Evolutionary conservation across 1,140 invertebrate genomes (phyloP), one percentile per base, ranked within the genome.

Genomic region (Drosophila tropicalis): DNA sequence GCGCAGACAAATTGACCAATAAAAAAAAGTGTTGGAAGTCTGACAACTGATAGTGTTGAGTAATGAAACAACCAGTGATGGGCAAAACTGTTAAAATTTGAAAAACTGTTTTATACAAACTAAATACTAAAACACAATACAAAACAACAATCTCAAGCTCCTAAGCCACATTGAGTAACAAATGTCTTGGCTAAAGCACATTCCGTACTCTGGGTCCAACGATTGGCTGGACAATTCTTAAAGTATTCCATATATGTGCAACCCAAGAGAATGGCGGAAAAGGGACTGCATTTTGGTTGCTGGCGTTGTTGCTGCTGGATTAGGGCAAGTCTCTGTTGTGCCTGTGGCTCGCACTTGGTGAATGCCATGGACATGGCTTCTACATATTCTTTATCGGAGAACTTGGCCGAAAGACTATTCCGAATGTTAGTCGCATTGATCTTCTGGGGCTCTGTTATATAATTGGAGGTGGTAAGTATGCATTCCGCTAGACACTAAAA

Each of bases 181-280:
- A 78, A 91, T 13, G 72, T 69, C 36, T 91, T 91, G 10, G 90
- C 90, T n/a, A 91, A 63, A 3, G 69, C 56, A 74, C 90, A 91
- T 4, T 90, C 70, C 3, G 76, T 63, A 62, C 44, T 91, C 4
- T 76, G 67, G 0, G 79, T 91, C 90, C 90, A 91, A 29, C 86
- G 90, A 39, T 91, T 62, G 0, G 67, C 63, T 1, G 90, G 90
- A 62, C 90, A 91, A 63, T 91, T 91, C 58, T 91, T 91, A 51
- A 91, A 91, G 39, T 91, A 91, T 19, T 91, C 90, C 90, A 91
- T 91, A 54, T 90, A 90, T 0, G 90, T 79, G 71, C 90, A 91
- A 1, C 90, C 87, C 0, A 91, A 74, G 3, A 91, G 17, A 29
- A 91, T 89, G 1, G 86, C 90, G 1, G 83, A 68, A 65, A 89